Base-by-base conservation (phyloP, 2,797 vertebrate species). In the Lacerta agilis region DNA sequence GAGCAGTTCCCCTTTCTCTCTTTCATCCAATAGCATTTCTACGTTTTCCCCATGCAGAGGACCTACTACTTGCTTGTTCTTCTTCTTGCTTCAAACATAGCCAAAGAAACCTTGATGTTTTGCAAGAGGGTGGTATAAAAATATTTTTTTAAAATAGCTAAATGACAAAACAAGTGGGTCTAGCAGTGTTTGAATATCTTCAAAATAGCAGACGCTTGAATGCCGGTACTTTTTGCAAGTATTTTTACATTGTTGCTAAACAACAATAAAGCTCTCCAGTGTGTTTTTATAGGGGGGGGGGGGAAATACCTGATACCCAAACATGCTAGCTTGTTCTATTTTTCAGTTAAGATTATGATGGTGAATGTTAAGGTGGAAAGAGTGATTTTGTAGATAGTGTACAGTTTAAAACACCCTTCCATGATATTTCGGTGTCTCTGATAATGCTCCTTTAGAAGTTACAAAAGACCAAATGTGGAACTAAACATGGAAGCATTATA, bases 161-260 rank as follows among this genome's bases (percentile, higher is more conserved):
- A 77, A 23, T 17, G 38, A 10, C 36, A 75, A 73, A 85, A 84
- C 25, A 61, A 85, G 9, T n/a, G 15, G 15, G 25, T 85, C 58
- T 38, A 61, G 49, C 38, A 15, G 33, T 25, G 49, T 58, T 66
- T 45, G 71, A 23, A 66, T 49, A 78, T 49, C 41, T 15, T 3
- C 17, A 77, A 64, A 61, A 64, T 64, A 64, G 64, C 36, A 43
- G 25, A 2, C n/a, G 2, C 36, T 76, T 85, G 11, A 76, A 78
- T 49, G 33, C 33, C 33, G 33, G 33, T 33, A 78, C 45, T 43
- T 85, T 76, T 64, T 20, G 41, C 3, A 78, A 36, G 20, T 64
- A 49, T 90, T 86, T 89, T 95, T 94, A 90, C 17, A 73, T 17
- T 94, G 93, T 86, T 91, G 72, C 82, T 87, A 93, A 92, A 92